Base-by-base conservation (phyloP, 1,140 invertebrate genomes). In the Scylla paramamosain region DNA sequence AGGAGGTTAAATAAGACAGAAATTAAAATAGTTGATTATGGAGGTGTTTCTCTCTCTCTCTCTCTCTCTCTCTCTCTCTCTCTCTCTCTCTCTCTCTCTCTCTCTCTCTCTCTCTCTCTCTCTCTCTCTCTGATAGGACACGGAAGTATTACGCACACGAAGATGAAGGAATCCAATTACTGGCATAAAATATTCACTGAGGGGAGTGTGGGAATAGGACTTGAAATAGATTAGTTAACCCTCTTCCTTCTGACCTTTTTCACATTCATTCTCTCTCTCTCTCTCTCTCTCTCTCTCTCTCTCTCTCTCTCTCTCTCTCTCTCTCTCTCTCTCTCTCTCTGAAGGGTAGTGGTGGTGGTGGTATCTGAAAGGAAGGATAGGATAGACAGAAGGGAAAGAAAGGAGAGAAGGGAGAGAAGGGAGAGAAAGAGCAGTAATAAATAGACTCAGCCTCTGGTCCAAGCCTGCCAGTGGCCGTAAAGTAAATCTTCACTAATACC, bases 81-180 rank as follows among this genome's bases (percentile, higher is more conserved):
- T 88, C 86, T 88, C 86, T 88, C 86, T 89, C 87, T 89, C 87
- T 89, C 87, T 89, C 87, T 89, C 87, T 39, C 87, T 89, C 87
- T 89, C 87, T 89, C 87, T 32, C 31, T 39, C 87, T 89, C 87
- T 32, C 31, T 89, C 87, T 89, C 87, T 89, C 67, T 77, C 67
- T 77, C 67, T 77, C 67, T 77, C 67, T 77, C 67, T n/a, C 67
- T n/a, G 67, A 77, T n/a, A 77, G 67, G 20, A 77, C 67, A 77
- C 2, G 12, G 67, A 77, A 20, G n/a, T 77, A 77, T 77, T 77
- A 77, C 67, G 20, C 20, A 77, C 20, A 77, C 52, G 20, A 77
- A 77, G 67, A 77, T 77, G 67, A 77, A 77, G 67, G 67, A 77
- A 77, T 77, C 67, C 67, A 77, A 77, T 77, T 77, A 77, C 20